These are phyloP conservation scores for Trachythela sp. DNA, from an alignment of 64 coral and sea anemone species.

Conservation along the genomic window DNA sequence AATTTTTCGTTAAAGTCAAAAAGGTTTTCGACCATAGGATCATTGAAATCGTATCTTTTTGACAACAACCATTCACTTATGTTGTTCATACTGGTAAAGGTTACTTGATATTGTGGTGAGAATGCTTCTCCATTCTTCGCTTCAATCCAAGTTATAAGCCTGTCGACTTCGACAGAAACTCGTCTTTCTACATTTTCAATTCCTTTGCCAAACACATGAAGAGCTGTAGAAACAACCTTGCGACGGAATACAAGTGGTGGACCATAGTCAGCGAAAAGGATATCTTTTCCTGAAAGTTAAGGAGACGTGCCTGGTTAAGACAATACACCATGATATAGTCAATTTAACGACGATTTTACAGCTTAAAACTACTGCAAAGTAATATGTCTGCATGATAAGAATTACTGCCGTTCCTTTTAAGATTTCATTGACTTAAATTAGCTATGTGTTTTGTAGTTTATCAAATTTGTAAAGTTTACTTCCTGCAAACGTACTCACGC, in stretches of 20 bases:
- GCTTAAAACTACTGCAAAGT: too few species aligned
- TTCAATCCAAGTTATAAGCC: neutral
- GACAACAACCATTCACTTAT: neutral
- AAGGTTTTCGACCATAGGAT: neutral
- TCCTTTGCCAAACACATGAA: neutral
- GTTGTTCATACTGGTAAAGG: neutral
- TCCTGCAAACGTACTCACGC: too few species aligned
- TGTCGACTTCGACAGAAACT: neutral
- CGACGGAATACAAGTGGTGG: neutral
- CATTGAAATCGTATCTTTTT: neutral
- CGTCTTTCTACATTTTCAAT: neutral
- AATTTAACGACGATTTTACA: too few species aligned
- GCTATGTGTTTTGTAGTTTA: too few species aligned
- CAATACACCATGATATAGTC: too few species aligned
- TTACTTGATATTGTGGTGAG: neutral
- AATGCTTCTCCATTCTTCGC: neutral
- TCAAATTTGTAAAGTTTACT: too few species aligned
- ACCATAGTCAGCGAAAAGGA: neutral
- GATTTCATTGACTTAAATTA: too few species aligned
- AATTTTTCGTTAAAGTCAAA: neutral
- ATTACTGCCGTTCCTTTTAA: too few species aligned
- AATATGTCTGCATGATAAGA: too few species aligned
- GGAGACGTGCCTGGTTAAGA: too few species aligned
- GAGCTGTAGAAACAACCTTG: neutral
- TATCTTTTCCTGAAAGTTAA: neutral